Base-by-base conservation (phyloP, 1,140 invertebrate genomes). In the Eumeta japonica region DNA sequence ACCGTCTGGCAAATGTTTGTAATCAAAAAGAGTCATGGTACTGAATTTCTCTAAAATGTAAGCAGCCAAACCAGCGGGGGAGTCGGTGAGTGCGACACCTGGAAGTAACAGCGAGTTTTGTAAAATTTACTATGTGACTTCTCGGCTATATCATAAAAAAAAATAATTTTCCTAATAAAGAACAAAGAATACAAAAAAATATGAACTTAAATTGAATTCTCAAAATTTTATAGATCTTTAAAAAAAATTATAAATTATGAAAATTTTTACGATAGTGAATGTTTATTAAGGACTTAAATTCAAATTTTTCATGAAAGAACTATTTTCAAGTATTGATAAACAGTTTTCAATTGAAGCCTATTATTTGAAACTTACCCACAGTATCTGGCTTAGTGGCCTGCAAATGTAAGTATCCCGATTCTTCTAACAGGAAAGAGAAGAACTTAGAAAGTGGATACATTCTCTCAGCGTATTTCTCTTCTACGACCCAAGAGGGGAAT, bases 341-440 rank as follows among this genome's bases (percentile, higher is more conserved):
- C n/a, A n/a, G n/a, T n/a, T n/a, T n/a, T n/a, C n/a, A n/a, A n/a
- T n/a, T n/a, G n/a, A n/a, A n/a, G n/a, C n/a, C n/a, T n/a, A n/a
- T n/a, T n/a, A n/a, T n/a, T n/a, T n/a, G n/a, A n/a, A n/a, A n/a
- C n/a, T n/a, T n/a, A n/a, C n/a, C n/a, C n/a, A n/a, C n/a, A n/a
- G n/a, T n/a, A n/a, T n/a, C n/a, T n/a, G 93, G 92, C 66, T 94
- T 94, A 0, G 90, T 93, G 2, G 88, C 81, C 66, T 96, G 92
- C 18, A 95, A 65, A 53, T 93, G 88, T 11, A 88, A 50, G 53
- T 94, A 95, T 3, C 91, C 93, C 20, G 70, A 63, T 68, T 94
- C 90, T 48, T 82, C 74, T 0, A 91, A 17, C 0, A 87, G 3
- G 30, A 41, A 39, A 3, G 30, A 28, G 1, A 81, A 71, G 1